These are phyloP conservation scores for Rhinoderma darwinii DNA, from an alignment of 2,113 vertebrate species.

Conservation along the genomic window DNA sequence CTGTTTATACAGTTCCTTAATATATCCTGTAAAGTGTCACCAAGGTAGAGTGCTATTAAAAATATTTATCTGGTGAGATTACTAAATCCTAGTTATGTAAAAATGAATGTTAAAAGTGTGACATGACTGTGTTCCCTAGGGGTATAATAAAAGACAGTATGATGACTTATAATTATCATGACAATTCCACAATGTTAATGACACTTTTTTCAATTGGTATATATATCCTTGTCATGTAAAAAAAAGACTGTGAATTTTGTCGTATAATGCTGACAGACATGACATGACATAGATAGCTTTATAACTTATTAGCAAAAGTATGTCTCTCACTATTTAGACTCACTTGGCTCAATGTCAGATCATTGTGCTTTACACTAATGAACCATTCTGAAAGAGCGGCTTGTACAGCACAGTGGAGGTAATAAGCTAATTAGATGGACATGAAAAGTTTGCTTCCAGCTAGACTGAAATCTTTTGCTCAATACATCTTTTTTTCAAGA, in stretches of 20 bases:
- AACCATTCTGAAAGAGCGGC: background rate
- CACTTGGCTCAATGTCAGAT: background rate
- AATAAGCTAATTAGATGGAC: background rate
- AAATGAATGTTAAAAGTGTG: background rate
- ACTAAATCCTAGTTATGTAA: background rate
- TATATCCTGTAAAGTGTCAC: background rate
- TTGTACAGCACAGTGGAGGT: background rate
- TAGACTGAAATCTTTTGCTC: background rate
- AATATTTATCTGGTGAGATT: background rate
- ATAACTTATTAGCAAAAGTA: background rate
- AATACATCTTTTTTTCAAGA: background rate
- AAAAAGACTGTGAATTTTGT: background rate
- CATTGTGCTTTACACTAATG: background rate
- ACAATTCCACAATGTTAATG: background rate
- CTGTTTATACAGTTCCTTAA: background rate
- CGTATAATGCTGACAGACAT: background rate
- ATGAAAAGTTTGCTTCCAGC: background rate
- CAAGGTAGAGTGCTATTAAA: background rate
- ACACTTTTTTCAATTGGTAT: background rate
- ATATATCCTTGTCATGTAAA: background rate
- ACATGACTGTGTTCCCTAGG: background rate
- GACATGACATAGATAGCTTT: background rate
- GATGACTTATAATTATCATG: slow-evolving; percentile 5
- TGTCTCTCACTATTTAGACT: background rate
- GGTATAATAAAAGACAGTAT: background rate